A percentile compares a stretch with the other conserved stretches of the same genome.
Conservation (phyloP, 2,888 invertebrate species). For the Lepidonotus clava region DNA sequence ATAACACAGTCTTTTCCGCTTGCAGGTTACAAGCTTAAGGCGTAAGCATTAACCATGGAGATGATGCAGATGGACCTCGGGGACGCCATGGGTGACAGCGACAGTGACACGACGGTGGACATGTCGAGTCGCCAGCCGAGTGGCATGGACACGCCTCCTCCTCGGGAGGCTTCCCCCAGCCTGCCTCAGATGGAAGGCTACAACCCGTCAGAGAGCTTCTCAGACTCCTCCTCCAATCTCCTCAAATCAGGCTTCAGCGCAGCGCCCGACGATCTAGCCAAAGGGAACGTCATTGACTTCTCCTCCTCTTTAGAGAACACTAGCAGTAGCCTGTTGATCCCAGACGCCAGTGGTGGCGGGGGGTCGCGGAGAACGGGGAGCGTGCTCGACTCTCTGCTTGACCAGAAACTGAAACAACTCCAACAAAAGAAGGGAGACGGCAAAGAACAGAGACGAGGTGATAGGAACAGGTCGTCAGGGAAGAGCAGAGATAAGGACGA, state of each 20-base stretch:
- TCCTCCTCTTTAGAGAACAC: conserved; percentile 33
- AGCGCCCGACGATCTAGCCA: conserved; percentile 8
- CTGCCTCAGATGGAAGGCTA: conserved; percentile 43
- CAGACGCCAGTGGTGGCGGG: neutral
- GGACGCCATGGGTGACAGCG: conserved; percentile 36
- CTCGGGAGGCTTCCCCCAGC: conserved; percentile 42
- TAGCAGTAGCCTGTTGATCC: neutral
- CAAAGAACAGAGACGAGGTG: neutral
- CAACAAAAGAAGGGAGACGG: neutral
- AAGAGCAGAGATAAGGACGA: neutral
- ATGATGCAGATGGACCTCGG: conserved; percentile 53
- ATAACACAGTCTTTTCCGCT: too few relatives aligned
- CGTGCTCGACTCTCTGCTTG: conserved; percentile 39
- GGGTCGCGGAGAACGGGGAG: neutral
- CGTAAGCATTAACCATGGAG: conserved; percentile 34
- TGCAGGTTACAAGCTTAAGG: neutral
- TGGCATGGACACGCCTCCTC: conserved; percentile 41
- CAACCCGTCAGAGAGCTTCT: conserved; percentile 41
- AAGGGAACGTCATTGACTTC: conserved; percentile 37
- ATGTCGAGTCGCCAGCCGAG: conserved; percentile 35
- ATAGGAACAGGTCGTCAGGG: neutral
- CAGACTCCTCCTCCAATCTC: conserved; percentile 22
- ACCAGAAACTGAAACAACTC: conserved; percentile 25
- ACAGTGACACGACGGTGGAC: conserved; percentile 39
- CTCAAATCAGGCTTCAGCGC: conserved; percentile 17